Conservation (phyloP, 2,797 vertebrate genomes). For the Hypotaenidia okinawae region DNA sequence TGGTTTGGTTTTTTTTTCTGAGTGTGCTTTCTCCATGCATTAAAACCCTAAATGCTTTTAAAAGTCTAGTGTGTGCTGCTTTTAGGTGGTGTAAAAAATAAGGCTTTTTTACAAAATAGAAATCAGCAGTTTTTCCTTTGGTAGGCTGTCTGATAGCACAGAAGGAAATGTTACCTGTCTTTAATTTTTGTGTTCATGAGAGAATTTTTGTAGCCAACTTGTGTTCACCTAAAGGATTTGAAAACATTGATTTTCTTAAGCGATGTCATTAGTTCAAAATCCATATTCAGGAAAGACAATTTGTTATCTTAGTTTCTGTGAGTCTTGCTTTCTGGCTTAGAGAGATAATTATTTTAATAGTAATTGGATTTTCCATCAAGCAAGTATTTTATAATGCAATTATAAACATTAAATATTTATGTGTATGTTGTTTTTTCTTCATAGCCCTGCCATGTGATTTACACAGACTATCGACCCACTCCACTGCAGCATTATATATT, state of each 20-base stretch:
- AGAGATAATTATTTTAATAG: neutral
- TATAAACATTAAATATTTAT: neutral
- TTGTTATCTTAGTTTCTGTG: neutral
- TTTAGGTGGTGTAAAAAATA: neutral
- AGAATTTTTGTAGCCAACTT: neutral
- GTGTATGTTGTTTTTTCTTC: neutral
- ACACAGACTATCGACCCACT: slow-evolving; percentile 97
- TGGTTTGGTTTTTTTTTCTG: neutral
- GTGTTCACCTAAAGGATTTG: neutral
- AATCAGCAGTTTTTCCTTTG: neutral
- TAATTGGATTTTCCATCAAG: neutral
- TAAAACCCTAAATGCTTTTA: neutral
- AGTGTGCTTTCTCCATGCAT: neutral
- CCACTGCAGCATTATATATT: slow-evolving; percentile 98
- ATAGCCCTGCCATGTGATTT: slow-evolving; percentile 96
- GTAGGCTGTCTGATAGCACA: neutral
- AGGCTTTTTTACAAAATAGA: neutral
- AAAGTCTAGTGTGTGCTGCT: neutral
- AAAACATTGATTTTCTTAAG: neutral
- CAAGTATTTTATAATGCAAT: neutral
- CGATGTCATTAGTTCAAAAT: neutral
- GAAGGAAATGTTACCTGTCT: neutral
- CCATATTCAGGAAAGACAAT: neutral
- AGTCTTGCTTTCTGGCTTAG: neutral
- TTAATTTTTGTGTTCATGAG: neutral